Evolutionary conservation across 30 jellyfish, hydroid and myxozoan genomes (phyloP), one percentile per base, ranked within the genome.

Genomic region (Clytia hemisphaerica): DNA sequence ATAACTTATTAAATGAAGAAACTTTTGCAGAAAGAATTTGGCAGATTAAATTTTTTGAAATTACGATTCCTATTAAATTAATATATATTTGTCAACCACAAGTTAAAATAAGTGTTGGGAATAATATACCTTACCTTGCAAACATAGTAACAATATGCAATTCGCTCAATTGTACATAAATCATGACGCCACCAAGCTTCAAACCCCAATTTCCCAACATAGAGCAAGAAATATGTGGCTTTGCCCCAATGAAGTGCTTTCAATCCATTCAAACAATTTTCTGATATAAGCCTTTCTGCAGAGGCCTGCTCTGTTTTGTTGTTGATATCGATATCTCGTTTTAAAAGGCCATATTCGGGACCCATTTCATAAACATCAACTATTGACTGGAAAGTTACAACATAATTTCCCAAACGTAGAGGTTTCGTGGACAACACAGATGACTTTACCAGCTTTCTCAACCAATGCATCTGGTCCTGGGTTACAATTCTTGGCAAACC

Each of bases 391-490:
- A 59, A 50, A 6, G 25, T n/a, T 6, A 32, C 64, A 5, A 5
- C 25, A 50, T 50, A 50, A 50, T 50, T 50, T n/a, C 22, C 64
- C 64, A 5, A 50, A 32, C 64, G 32, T 50, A 50, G 25, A 50
- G 64, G 64, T 32, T 50, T 50, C 21, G 64, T 50, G 7, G 64
- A 50, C 64, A 50, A 32, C 64, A 50, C 10, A 28, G 64, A 59
- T 19, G 72, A 59, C 4, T 59, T 59, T 2, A 59, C 24, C 50
- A 3, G 72, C 55, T 59, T 59, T 30, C 72, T 25, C 24, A 59
- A 28, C 72, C 72, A 59, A 26, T 29, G 72, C 22, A 48, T 28
- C 50, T 59, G 72, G 24, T 59, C 72, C 35, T 59, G 72, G 67
- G 37, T 18, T n/a, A 32, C 22, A 12, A 19, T 54, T 25, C 67